Evolutionary conservation across 2,113 vertebrate species (phyloP).

Genomic region (Ptychochromis oligacanthus): DNA sequence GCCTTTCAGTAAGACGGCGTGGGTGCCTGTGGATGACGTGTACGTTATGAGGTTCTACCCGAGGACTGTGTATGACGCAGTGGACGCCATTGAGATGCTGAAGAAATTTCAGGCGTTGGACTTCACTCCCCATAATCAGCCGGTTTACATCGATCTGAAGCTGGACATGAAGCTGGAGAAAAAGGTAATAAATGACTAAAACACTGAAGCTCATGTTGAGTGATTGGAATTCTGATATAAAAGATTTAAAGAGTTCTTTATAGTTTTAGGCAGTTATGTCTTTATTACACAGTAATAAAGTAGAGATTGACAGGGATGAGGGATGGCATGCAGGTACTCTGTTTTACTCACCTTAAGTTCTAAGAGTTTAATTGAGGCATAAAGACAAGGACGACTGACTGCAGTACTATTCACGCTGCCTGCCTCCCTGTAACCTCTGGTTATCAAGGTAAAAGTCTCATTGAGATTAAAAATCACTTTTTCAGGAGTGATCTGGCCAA

Average conservation of each 20-base stretch:
- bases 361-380: neutral
- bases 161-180: slow-evolving; percentile 90
- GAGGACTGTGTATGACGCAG: slow-evolving; percentile 65
- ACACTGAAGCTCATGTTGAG: neutral
- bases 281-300: fast-evolving
- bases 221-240: neutral
- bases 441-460: neutral
- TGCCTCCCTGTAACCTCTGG: too few species aligned
- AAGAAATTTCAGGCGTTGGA: slow-evolving; percentile 89
- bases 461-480: neutral
- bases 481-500: neutral
- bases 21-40: slow-evolving; percentile 85
- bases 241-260: neutral
- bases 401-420: too few species aligned
- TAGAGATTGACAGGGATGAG: neutral
- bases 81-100: slow-evolving; percentile 83
- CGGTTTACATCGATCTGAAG: slow-evolving; percentile 83
- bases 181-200: slow-evolving; percentile 82
- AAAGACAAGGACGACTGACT: neutral
- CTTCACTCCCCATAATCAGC: slow-evolving; percentile 83
- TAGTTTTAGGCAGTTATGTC: neutral
- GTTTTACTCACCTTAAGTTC: neutral
- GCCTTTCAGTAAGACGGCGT: slow-evolving; percentile 74
- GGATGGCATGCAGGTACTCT: neutral
- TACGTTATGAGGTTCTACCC: slow-evolving; percentile 84